Evolutionary conservation across 64 coral and sea anemone species (phyloP), one percentile per base, ranked within the genome.

Genomic region (Montipora foliosa): DNA sequence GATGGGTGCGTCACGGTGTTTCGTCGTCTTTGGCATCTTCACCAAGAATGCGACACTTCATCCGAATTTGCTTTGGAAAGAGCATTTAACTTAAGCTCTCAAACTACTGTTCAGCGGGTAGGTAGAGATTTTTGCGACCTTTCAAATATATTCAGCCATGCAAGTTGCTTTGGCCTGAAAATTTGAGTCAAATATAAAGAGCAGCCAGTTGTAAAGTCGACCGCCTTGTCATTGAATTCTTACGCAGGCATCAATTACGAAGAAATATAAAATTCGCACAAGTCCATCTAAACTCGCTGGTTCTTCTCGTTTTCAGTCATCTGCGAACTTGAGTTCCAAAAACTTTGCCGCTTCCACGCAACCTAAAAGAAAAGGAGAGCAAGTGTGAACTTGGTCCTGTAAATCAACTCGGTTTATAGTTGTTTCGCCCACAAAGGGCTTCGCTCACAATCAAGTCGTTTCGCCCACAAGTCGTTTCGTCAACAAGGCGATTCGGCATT

Each of bases 281-380:
- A 86, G 47, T 52, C 62, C 12, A 86, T 50, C 7, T n/a, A 49
- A 21, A 8, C 8, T 19, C 5, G 66, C 82, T 47, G 17, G 47
- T 49, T 72, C 17, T 67, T 71, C 8, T 49, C 10, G 70, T 19
- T 71, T 71, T 83, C 60, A 86, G 82, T 86, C 82, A 93, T 88
- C 92, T 87, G 8, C 92, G 92, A 74, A 88, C 92, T 88, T 93
- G 92, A 61, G 91, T 76, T 11, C 91, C 91, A 77, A 93, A 93
- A 12, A 93, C 84, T 51, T 93, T 93, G 21, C 91, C 82, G 46
- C 74, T 82, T 80, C 75, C 92, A 6, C 84, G 80, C 60, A 87
- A 78, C 8, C 92, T 93, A 69, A 21, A 89, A 61, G 78, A 79
- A 78, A 89, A 76, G 11, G 53, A 57, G 6, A 8, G 6, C 22